Conservation (phyloP, 2,888 invertebrate species). For the Cheilosia variabilis region DNA sequence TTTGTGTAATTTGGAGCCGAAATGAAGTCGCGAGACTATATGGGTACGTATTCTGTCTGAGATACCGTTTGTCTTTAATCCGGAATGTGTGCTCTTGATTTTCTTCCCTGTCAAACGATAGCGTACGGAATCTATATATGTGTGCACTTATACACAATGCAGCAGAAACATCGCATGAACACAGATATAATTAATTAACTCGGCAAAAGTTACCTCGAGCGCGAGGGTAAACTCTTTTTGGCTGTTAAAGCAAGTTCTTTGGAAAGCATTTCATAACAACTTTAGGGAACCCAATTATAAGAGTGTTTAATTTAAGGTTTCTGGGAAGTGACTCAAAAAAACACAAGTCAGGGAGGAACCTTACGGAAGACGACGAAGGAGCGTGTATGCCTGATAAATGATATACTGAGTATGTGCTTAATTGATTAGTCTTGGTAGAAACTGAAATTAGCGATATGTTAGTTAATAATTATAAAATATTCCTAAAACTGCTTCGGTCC, state of each 20-base stretch:
- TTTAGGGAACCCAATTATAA: background rate
- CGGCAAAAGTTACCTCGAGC: slow-evolving; percentile 25
- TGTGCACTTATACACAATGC: slow-evolving; percentile 22
- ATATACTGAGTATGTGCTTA: no score
- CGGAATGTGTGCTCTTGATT: background rate
- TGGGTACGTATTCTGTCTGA: background rate
- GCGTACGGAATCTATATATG: background rate
- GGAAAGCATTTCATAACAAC: background rate
- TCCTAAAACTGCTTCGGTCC: no score
- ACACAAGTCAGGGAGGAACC: background rate
- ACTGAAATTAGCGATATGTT: no score
- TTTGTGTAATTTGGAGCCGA: no score
- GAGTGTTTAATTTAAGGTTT: background rate
- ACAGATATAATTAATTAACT: slow-evolving; percentile 51
- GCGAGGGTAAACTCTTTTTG: slow-evolving; percentile 4
- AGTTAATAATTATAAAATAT: no score
- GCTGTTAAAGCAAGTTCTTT: slow-evolving; percentile 12
- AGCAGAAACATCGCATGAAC: slow-evolving; percentile 6
- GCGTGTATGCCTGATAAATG: no score
- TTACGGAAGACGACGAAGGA: no score
- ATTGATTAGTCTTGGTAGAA: no score
- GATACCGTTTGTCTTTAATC: background rate
- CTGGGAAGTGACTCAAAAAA: background rate
- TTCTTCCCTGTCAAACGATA: no score
- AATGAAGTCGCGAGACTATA: background rate